Percentiles rank a stretch among this genome's conserved stretches.
phyloP scores from a whole-genome alignment of 2,113 vertebrate genomes.

The Dicrurus megarhynchus region DNA sequence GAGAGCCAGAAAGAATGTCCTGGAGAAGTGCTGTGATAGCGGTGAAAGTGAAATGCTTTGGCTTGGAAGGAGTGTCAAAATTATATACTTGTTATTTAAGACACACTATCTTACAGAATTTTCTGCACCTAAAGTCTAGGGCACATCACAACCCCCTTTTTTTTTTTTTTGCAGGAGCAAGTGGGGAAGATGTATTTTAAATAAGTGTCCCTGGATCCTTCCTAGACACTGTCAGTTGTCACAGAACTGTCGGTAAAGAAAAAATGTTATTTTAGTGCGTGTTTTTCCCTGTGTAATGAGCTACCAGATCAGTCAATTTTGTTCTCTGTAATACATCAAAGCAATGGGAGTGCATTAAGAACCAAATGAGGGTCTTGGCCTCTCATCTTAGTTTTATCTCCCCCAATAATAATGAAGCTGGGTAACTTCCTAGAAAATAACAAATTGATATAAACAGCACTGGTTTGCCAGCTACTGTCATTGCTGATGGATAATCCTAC shows the following conservation, averaged over 20 bases:
- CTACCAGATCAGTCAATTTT: constrained; percentile 38
- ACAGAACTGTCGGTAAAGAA: not conserved
- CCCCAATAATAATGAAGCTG: constrained; percentile 65
- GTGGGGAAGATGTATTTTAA: not conserved
- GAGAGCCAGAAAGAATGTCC: not conserved
- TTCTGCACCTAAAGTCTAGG: not conserved
- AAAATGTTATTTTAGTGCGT: not conserved
- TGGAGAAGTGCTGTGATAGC: not conserved
- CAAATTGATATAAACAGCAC: constrained; percentile 61
- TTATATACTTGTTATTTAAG: not conserved
- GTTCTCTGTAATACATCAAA: constrained; percentile 50
- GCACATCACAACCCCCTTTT: not conserved
- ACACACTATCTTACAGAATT: not conserved
- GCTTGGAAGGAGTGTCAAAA: not conserved
- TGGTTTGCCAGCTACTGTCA: constrained; percentile 70
- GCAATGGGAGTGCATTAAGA: constrained; percentile 60
- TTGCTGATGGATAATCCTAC: constrained; percentile 65
- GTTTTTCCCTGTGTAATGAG: constrained; percentile 46
- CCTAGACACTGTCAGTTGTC: not conserved
- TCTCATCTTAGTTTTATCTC: constrained; percentile 69
- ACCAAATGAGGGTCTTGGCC: constrained; percentile 63
- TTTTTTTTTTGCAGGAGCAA: not conserved
- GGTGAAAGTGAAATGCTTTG: not conserved
- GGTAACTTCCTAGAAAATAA: constrained; percentile 69
- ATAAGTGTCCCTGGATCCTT: not conserved